Conservation (phyloP, 2,888 invertebrate species). For the Amiota minor region DNA sequence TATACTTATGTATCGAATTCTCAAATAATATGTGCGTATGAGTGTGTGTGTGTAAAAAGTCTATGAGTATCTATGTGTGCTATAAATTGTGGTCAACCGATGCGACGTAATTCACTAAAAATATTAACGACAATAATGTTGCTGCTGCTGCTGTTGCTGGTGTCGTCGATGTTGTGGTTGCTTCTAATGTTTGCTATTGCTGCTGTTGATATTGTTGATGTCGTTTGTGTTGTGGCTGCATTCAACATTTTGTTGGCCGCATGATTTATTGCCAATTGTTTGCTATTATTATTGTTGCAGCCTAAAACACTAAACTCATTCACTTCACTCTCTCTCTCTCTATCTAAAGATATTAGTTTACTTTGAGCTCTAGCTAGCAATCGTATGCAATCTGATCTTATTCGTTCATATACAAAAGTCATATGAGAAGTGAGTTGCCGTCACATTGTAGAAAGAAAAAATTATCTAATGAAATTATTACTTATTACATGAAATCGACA, state of each 20-base stretch:
- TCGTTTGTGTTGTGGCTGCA: slow-evolving; percentile 22
- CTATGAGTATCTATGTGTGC: slow-evolving; percentile 37
- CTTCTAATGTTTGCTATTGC: neutral
- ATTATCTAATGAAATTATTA: slow-evolving; percentile 56
- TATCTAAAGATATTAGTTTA: slow-evolving; percentile 21
- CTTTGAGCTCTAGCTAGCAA: neutral
- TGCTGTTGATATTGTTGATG: neutral
- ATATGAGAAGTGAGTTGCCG: slow-evolving; percentile 9
- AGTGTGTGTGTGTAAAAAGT: neutral
- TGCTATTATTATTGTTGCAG: slow-evolving; percentile 7
- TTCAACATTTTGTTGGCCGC: slow-evolving; percentile 19
- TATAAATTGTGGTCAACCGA: slow-evolving; percentile 67
- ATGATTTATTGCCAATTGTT: slow-evolving; percentile 63
- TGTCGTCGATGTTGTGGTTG: slow-evolving; percentile 1
- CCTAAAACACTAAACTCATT: slow-evolving; percentile 3
- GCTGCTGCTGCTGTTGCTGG: neutral
- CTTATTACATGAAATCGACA: slow-evolving; percentile 29
- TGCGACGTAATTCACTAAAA: slow-evolving; percentile 64
- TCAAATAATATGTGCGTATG: slow-evolving; percentile 1
- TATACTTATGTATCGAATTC: slow-evolving; percentile 4
- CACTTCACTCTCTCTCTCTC: neutral
- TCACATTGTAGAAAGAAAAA: slow-evolving; percentile 42
- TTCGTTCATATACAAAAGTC: slow-evolving; percentile 10
- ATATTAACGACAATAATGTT: slow-evolving; percentile 61
- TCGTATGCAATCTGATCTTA: slow-evolving; percentile 21